phyloP scores from a whole-genome alignment of 2,113 vertebrate genomes.

The Heptranchias perlo region DNA sequence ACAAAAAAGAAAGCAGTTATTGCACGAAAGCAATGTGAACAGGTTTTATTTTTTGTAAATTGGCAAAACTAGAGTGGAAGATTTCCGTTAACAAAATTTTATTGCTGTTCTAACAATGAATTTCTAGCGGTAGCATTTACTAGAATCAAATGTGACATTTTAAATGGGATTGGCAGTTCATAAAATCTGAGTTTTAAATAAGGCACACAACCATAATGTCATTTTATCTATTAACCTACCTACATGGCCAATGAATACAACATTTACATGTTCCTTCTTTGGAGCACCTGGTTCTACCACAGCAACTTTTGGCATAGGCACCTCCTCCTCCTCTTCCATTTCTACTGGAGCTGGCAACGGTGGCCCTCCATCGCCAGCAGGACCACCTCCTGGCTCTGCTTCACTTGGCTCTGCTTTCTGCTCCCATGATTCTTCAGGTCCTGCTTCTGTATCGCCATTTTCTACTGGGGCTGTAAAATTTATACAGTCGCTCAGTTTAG shows the following conservation, averaged over 20 bases:
- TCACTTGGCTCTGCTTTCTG: conserved; percentile 84
- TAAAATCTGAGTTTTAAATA: neutral
- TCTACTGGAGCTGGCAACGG: conserved; percentile 64
- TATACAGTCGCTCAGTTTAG: neutral
- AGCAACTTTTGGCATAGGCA: conserved; percentile 77
- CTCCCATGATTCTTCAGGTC: conserved; percentile 91
- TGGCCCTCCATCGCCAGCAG: conserved; percentile 59
- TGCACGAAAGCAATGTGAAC: conserved; percentile 34
- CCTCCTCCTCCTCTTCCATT: conserved; percentile 93
- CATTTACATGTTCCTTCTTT: conserved; percentile 96
- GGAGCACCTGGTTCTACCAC: conserved; percentile 78
- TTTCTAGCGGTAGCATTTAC: neutral
- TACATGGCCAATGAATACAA: conserved; percentile 96
- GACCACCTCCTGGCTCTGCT: conserved; percentile 59
- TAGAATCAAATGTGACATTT: neutral
- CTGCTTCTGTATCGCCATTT: conserved; percentile 87
- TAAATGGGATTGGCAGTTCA: neutral
- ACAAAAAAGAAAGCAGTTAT: conserved; percentile 19
- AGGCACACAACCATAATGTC: neutral
- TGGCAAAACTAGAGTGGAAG: neutral
- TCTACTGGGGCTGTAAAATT: conserved; percentile 67
- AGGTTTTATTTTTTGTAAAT: neutral
- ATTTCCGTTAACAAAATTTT: neutral
- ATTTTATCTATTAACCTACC: conserved; percentile 61
- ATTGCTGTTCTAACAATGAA: no score